These are phyloP conservation scores for Rhysida immarginata DNA, from an alignment of 1,140 invertebrate genomes.

Conservation along the genomic window DNA sequence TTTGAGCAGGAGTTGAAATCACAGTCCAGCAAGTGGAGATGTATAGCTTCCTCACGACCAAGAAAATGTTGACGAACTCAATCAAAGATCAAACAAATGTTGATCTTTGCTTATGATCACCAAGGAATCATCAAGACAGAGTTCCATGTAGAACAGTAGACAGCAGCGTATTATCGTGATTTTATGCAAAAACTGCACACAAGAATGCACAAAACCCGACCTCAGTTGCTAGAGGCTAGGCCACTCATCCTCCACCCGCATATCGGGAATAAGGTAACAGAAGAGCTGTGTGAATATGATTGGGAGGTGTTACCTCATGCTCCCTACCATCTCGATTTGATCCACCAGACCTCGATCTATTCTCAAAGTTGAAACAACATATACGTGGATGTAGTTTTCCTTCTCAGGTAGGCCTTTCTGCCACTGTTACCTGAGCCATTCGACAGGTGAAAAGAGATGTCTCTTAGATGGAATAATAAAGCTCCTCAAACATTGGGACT, in stretches of 20 bases:
- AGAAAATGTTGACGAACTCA: background rate
- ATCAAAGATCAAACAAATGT: background rate
- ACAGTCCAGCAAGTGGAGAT: background rate
- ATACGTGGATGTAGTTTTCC: background rate
- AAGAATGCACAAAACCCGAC: background rate
- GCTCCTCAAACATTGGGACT: too few relatives aligned
- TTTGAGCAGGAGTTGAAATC: background rate
- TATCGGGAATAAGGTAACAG: background rate
- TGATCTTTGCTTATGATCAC: background rate
- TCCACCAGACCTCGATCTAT: background rate
- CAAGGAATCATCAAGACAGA: background rate
- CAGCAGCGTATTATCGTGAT: background rate
- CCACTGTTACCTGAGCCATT: too few relatives aligned
- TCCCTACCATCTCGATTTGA: background rate
- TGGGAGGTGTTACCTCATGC: background rate
- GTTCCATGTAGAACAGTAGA: background rate
- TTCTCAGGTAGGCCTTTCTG: background rate
- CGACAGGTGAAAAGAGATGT: too few relatives aligned
- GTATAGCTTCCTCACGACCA: background rate
- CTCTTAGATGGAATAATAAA: too few relatives aligned
- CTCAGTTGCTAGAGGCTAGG: background rate
- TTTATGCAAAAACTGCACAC: background rate
- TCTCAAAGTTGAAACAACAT: background rate
- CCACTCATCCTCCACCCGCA: background rate
- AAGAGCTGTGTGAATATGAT: background rate